phyloP scores from a whole-genome alignment of 2,113 vertebrate genomes.

The Aldabrachelys gigantea region DNA sequence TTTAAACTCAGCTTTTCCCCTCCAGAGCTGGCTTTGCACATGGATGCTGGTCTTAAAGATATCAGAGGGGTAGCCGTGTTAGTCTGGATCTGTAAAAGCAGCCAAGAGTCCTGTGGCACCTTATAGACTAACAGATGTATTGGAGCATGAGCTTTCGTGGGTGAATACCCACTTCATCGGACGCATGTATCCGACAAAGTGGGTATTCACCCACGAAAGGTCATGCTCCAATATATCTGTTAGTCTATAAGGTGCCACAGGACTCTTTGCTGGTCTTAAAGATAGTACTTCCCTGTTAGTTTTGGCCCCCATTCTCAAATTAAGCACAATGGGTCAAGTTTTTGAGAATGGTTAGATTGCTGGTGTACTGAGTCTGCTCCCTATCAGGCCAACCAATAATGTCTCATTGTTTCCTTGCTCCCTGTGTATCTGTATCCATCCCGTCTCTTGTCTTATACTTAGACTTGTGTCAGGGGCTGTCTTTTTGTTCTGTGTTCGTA shows the following conservation, averaged over 20 bases:
- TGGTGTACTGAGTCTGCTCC: background rate
- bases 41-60: background rate
- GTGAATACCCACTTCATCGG: too few species aligned
- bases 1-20: background rate
- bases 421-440: background rate
- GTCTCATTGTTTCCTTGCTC: background rate
- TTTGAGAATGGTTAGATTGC: background rate
- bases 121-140: too few species aligned
- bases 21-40: background rate
- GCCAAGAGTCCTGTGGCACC: too few species aligned
- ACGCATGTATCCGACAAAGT: too few species aligned
- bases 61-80: too few species aligned
- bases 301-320: background rate
- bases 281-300: background rate
- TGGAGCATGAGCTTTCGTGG: too few species aligned
- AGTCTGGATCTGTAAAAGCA: too few species aligned
- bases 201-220: too few species aligned
- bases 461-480: background rate
- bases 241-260: too few species aligned
- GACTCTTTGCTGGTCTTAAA: background rate
- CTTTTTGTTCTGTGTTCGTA: background rate
- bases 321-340: background rate
- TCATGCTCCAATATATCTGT: too few species aligned
- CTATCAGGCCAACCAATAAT: background rate
- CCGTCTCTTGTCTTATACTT: background rate